Evolutionary conservation across 2,113 vertebrate species (phyloP).

Genomic region (Bubo blakistoni): DNA sequence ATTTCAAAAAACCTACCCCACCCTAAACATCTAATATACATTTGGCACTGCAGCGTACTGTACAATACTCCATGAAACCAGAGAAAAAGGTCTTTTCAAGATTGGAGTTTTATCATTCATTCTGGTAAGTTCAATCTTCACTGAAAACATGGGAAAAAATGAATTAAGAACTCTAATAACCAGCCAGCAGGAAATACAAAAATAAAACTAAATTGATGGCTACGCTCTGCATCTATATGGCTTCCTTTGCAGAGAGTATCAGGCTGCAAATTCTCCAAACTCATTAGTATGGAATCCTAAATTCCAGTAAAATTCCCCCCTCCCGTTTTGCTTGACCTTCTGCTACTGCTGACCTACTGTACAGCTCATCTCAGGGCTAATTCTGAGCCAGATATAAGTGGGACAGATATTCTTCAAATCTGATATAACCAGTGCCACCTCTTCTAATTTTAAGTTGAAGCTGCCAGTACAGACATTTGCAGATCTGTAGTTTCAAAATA

Average conservation of each 20-base stretch:
- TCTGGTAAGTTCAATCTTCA: background rate
- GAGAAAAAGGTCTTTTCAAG: background rate
- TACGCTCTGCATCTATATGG: background rate
- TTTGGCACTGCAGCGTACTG: background rate
- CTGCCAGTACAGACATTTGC: background rate
- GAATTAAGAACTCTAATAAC: background rate
- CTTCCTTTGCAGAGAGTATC: background rate
- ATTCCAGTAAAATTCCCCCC: background rate
- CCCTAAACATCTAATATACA: background rate
- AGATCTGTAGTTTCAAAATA: constrained; percentile 49
- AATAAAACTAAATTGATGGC: constrained; percentile 14
- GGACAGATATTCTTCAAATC: background rate
- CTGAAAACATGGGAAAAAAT: constrained; percentile 14
- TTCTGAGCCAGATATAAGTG: background rate
- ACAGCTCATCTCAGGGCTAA: background rate
- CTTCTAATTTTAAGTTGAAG: background rate
- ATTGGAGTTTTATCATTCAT: background rate
- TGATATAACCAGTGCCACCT: background rate
- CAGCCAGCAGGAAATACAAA: constrained; percentile 20
- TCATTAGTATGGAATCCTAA: constrained; percentile 23
- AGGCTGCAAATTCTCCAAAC: background rate
- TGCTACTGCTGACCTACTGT: background rate
- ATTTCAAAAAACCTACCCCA: accelerated
- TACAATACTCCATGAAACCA: background rate
- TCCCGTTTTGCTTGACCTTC: background rate